Evolutionary conservation across 2,113 vertebrate species (phyloP), one percentile per base, ranked within the genome.

Genomic region (Parotia lawesii): DNA sequence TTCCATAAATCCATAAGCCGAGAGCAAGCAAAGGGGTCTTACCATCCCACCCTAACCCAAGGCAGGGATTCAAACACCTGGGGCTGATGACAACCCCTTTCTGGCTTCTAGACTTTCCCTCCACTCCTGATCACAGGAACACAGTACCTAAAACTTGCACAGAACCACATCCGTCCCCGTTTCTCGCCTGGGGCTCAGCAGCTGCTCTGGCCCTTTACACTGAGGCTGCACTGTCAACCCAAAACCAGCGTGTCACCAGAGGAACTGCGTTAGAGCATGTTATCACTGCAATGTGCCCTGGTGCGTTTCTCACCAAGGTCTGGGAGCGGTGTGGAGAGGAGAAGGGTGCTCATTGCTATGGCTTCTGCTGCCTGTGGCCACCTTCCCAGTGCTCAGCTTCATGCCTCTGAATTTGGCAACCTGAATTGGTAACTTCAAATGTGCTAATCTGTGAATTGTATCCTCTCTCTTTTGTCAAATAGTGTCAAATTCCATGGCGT

Each of bases 271-370:
- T 27, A 62, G 47, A 89, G 42, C 47, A 47, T 8, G 0, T 40
- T n/a, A 28, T 44, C 3, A 3, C 31, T 38, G n/a, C 22, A 29
- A 0, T 1, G 0, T 20, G 24, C 0, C 0, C 45, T 3, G 4
- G 9, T 13, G 15, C 60, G 33, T 53, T 85, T 37, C 1, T 3
- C 24, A 8, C 0, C 0, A 28, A 42, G 38, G 31, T 29, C 14
- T 72, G 37, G 40, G 29, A 62, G 51, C 0, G 0, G 1, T 22
- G 33, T 5, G 18, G 42, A 5, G 15, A 67, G 33, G 15, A 87
- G 11, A 44, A 70, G 7, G 19, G 24, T 70, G 51, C 15, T 79
- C 15, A 7, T 11, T 12, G 62, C 50, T 38, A 33, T 1, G 3
- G 17, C 20, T 73, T 28, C n/a, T 73, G 24, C 45, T 86, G 16